Conservation (phyloP, 2,113 vertebrate genomes). For the Formicarius rufipectus region DNA sequence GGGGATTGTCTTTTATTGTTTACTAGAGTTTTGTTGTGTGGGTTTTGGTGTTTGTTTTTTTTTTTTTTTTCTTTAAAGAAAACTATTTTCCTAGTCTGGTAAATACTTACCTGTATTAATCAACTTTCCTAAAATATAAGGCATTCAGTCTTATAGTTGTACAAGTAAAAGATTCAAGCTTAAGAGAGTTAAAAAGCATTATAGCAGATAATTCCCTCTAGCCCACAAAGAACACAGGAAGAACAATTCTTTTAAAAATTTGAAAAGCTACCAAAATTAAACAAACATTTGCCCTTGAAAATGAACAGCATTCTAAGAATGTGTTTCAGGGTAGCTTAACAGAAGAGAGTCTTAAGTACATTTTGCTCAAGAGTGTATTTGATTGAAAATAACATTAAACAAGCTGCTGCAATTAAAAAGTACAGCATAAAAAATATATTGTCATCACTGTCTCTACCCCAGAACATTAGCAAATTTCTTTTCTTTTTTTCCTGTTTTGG, state of each 20-base stretch:
- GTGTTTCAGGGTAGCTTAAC: neutral
- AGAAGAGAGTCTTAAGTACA: neutral
- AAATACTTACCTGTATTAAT: neutral
- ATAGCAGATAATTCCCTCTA: neutral
- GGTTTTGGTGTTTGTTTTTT: too few relatives aligned
- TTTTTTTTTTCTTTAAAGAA: neutral
- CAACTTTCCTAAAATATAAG: neutral
- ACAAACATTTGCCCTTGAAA: neutral
- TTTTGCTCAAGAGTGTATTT: neutral
- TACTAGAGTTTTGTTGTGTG: neutral
- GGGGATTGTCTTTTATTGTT: neutral
- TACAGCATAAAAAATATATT: neutral
- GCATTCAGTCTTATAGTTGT: neutral
- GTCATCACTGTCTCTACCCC: neutral
- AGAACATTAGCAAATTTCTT: neutral
- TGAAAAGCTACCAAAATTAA: neutral
- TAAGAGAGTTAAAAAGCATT: neutral
- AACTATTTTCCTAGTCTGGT: neutral
- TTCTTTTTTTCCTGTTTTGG: neutral
- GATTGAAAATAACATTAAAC: constrained; percentile 6
- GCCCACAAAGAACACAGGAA: neutral
- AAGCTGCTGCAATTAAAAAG: neutral
- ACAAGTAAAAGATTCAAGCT: neutral
- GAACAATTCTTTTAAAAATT: neutral
- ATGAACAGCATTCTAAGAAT: neutral